Evolutionary conservation across 2,888 invertebrate genomes (phyloP), one percentile per base, ranked within the genome.

Genomic region (Punctoribates punctum): DNA sequence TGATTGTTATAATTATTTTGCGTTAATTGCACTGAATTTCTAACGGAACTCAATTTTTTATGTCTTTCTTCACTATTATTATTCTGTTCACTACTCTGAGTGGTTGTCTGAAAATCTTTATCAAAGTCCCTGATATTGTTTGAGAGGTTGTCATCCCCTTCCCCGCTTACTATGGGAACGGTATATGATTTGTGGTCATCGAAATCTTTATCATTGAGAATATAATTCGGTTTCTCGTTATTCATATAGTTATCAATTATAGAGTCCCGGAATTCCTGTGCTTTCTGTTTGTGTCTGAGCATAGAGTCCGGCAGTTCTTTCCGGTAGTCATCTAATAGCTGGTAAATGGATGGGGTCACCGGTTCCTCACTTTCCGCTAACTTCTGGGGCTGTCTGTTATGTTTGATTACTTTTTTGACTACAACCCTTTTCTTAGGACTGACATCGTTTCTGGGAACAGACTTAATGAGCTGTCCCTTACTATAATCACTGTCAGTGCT

Each of bases 191-290:
- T 57, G 5, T 57, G 20, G n/a, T 9, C 54, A 62, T 62, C 62
- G 23, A 62, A 62, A 29, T 62, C 62, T 17, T 62, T 29, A 8
- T 62, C 62, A 62, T 62, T 62, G 11, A 62, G n/a, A 4, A 62
- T 62, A 27, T 62, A 62, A 62, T 62, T 27, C 8, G 62, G 62
- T 62, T 62, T 62, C 3, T 6, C 23, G 27, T 27, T 62, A 62
- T 62, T 62, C 62, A 62, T 62, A 62, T 62, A 62, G 17, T 62
- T 62, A 62, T 62, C 62, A 29, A 62, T 29, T 15, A 62, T 62
- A 15, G 62, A 62, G 29, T 62, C 62, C 11, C 62, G 62, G 27
- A 62, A 62, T 13, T 62, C 6, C n/a, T 62, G 29, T 1, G 62
- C 62, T 4, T 1, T 29, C 20, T 25, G 3, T 29, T 29, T 62